Evolutionary conservation across 2,797 vertebrate genomes (phyloP), one percentile per base, ranked within the genome.

Genomic region (Paedocypris micromegethes): DNA sequence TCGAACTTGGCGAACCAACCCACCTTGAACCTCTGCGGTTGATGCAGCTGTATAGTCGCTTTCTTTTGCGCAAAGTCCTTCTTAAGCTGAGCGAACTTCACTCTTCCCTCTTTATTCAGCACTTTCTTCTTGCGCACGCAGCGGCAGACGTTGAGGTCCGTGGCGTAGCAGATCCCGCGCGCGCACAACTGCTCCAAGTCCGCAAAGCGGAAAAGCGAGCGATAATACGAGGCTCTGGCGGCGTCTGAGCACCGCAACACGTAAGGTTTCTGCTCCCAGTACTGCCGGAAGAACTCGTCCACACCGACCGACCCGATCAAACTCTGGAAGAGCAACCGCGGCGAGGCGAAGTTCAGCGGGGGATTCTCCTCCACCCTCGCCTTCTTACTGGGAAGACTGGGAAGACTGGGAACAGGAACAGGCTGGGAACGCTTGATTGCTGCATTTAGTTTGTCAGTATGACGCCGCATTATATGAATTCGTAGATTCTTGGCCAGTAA

Each of bases 21-120:
- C 76, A 97, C 95, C 91, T 96, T 92, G 84, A 95, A 98, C 79
- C 95, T 90, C 85, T 97, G 94, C 0, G 94, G 94, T 72, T 97
- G 94, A 80, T 97, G 95, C 76, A 96, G 92, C 79, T 98, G 95
- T 77, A 97, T 85, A 0, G 94, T 97, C n/a, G 90, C 92, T 68
- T 89, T 94, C 68, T 88, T 91, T 79, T 91, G 90, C 69, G 84
- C 79, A 47, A 96, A 89, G 79, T 88, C 89, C 79, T 89, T 93
- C 66, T 78, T 87, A 72, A 98, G 88, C 53, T 88, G 88, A n/a
- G 75, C 64, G 72, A 88, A 90, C 68, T 83, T 90, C 1, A 90
- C 92, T 64, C 66, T 85, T 0, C 93, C 93, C 2, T 83, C 83
- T 80, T 91, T 92, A 80, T 93, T 94, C 65, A 97, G 83, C 52